Evolutionary conservation across 2,113 vertebrate species (phyloP), one percentile per base, ranked within the genome.

Genomic region (Poeciliopsis occidentalis): DNA sequence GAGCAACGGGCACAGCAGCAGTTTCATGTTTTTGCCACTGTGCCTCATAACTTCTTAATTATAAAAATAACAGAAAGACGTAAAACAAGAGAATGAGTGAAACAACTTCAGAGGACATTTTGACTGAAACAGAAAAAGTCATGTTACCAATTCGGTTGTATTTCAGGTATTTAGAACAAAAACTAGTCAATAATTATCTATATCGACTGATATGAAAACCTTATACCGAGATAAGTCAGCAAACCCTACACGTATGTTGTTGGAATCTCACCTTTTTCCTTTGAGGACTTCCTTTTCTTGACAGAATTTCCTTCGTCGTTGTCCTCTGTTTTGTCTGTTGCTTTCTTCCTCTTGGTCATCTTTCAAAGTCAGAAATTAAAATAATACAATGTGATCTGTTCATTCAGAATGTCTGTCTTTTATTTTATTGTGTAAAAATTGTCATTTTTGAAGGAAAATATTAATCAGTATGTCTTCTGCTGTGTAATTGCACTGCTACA

Each of bases 301-400:
- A 72, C 3, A 0, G 89, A 82, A 60, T 24, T 67, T 8, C 4
- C 71, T 2, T 90, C 87, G 8, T 88, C 90, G 8, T 17, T 54
- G 10, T 80, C 73, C 2, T 75, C 79, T 1, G 3, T 83, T 32
- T 66, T 71, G 3, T 71, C 76, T 0, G 60, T 64, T 0, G 15
- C 73, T 44, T 79, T 90, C 86, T 92, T 94, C 64, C 92, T 88
- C 78, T 93, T 94, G 22, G 61, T 32, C 5, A 12, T 8, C 76
- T 91, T 92, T 87, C 91, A 69, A 4, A 79, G 51, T n/a, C 51
- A 10, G 32, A 63, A 24, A 57, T 24, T 24, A 57, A 57, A 24
- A 57, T 3, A 7, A n/a, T n/a, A n/a, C 11, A 57, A n/a, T 22
- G 19, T 10, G 51, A n/a, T 57, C 51, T 10, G 24, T 10, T 57